Base-by-base conservation (phyloP, 1,140 invertebrate species). In the Pararge aegeria region DNA sequence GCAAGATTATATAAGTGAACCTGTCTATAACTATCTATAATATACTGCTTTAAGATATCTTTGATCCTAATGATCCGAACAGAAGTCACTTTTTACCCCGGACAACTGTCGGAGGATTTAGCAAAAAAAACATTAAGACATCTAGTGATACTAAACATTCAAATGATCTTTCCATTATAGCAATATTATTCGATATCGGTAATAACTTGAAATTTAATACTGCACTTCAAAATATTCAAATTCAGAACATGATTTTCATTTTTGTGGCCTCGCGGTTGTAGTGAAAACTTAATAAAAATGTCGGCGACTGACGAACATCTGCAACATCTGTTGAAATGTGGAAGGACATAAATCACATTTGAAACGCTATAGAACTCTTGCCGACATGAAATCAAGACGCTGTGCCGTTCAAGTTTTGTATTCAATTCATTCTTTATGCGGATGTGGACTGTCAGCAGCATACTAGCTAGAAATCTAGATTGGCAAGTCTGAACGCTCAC, bases 311-410 rank as follows among this genome's bases (percentile, higher is more conserved):
- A 80, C 75, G 68, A 75, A 83, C 74, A 78, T 83, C 71, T 75
- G 82, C 78, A 78, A 80, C 80, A 74, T 73, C 75, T 77, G 66
- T 66, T 52, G 66, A 72, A 75, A 80, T 78, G 61, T 71, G 18
- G 0, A 42, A 72, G 69, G 68, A 70, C 73, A 76, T 80, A 78
- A 83, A 83, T 84, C 79, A 77, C 70, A 72, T 75, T 75, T 71
- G 69, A 75, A 80, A 79, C 82, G 78, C 77, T 83, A 73, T 71
- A 55, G 68, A 66, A 63, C 52, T 53, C 58, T 61, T 57, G 59
- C 49, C 60, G 59, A 59, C 55, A 6, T 42, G 38, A 16, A 16
- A 42, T 42, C 38, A 42, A 42, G 38, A 42, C 38, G 13, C 13
- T 16, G 38, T 18, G 3, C 16, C 16, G 2, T 42, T 42, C 13